These are phyloP conservation scores for Hyles vespertilio DNA, from an alignment of 1,140 invertebrate genomes.

Conservation along the genomic window DNA sequence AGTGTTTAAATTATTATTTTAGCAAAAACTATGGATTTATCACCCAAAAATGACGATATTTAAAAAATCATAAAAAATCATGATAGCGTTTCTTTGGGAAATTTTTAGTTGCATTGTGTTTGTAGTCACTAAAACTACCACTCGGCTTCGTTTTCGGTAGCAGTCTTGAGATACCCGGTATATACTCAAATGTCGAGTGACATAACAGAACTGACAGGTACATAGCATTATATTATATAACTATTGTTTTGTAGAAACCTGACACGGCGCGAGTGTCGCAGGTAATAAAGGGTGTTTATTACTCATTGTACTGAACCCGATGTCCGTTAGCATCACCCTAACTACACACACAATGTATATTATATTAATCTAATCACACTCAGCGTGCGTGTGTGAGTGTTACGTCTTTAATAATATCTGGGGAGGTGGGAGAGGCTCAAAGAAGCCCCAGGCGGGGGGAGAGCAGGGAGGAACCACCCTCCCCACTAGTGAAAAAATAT, in stretches of 20 bases:
- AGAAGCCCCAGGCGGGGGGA: conserved; percentile 1
- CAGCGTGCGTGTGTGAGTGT: conserved; percentile 58
- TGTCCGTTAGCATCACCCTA: conserved; percentile 3
- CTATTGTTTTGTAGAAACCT: conserved; percentile 7
- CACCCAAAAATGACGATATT: no score
- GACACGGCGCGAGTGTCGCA: conserved; percentile 5
- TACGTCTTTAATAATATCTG: conserved; percentile 74
- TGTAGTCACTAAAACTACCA: no score
- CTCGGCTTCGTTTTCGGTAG: no score
- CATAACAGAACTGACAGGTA: not conserved
- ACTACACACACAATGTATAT: conserved; percentile 10
- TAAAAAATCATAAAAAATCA: no score
- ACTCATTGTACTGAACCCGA: conserved; percentile 8
- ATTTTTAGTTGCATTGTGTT: no score
- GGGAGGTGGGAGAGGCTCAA: conserved; percentile 25
- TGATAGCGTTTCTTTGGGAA: no score
- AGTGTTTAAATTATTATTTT: no score
- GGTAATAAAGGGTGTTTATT: conserved; percentile 11
- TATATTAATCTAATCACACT: conserved; percentile 73
- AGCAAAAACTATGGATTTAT: no score
- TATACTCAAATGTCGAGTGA: no score
- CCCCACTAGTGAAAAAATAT: conserved; percentile 73
- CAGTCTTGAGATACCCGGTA: no score
- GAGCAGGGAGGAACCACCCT: conserved; percentile 25
- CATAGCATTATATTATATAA: not conserved